Conservation (phyloP, 1,140 invertebrate species). For the Tribolium madens region DNA sequence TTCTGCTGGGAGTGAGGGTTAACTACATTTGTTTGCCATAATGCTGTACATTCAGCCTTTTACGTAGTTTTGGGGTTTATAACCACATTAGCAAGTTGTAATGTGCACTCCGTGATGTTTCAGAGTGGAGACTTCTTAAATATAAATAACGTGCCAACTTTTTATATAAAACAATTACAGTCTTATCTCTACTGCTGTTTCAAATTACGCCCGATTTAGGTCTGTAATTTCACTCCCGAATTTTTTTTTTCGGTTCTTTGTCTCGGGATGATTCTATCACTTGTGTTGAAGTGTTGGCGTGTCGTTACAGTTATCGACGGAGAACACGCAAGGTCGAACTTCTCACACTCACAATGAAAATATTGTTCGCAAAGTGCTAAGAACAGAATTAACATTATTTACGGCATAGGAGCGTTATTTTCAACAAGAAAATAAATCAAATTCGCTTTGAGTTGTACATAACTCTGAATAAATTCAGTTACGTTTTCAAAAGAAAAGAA, state of each 20-base stretch:
- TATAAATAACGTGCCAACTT: slow-evolving; percentile 22
- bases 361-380: slow-evolving; percentile 31
- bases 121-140: slow-evolving; percentile 16
- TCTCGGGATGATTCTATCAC: not conserved
- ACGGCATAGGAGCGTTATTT: slow-evolving; percentile 18
- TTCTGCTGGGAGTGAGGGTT: slow-evolving; percentile 1
- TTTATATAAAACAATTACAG: not conserved
- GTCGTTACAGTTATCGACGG: slow-evolving; percentile 19
- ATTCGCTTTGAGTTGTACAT: not conserved
- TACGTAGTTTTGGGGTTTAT: slow-evolving; percentile 43
- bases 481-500: not conserved
- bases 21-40: slow-evolving; percentile 42
- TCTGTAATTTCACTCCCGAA: too few relatives aligned
- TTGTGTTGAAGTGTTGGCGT: not conserved
- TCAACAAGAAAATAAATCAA: slow-evolving; percentile 17
- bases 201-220: not conserved
- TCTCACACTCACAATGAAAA: slow-evolving; percentile 30
- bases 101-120: slow-evolving; percentile 37
- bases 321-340: slow-evolving; percentile 1
- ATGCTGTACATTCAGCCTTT: slow-evolving; percentile 39
- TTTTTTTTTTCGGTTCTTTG: not conserved
- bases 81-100: slow-evolving; percentile 44
- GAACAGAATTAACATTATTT: slow-evolving; percentile 32
- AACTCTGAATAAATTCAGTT: slow-evolving; percentile 11
- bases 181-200: not conserved